Percentiles rank a stretch among this genome's conserved stretches.
These are phyloP conservation scores for Griposia aprilina DNA, from an alignment of 2,888 invertebrate species.

Conservation along the genomic window DNA sequence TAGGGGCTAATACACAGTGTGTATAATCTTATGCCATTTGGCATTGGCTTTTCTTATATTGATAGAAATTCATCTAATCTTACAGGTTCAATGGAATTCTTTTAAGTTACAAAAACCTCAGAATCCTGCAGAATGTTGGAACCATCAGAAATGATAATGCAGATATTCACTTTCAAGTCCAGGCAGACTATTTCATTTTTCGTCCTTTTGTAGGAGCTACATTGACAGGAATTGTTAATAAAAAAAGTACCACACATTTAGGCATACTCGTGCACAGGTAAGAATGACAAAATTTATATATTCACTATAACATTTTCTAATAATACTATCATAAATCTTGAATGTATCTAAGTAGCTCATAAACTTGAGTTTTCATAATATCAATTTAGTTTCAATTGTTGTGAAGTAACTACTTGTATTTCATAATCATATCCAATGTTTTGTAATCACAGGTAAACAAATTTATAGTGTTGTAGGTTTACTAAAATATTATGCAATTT, in stretches of 20 bases:
- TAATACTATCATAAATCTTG: background rate
- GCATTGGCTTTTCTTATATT: too few species aligned
- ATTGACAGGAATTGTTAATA: conserved; percentile 92
- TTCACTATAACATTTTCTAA: background rate
- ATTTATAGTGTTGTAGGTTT: background rate
- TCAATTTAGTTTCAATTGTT: background rate
- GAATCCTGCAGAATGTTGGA: conserved; percentile 90
- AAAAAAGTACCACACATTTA: conserved; percentile 92
- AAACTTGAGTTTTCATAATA: background rate
- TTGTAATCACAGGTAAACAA: conserved; percentile 25
- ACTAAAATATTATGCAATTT: conserved; percentile 18
- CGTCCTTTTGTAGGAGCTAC: conserved; percentile 91
- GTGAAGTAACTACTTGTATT: background rate
- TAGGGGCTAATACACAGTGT: too few species aligned
- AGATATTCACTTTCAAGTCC: conserved; percentile 92
- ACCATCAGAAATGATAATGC: conserved; percentile 91
- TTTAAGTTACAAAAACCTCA: conserved; percentile 92
- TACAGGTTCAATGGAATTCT: conserved; percentile 92
- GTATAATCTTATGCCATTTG: background rate
- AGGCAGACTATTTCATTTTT: conserved; percentile 92
- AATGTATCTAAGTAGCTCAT: background rate
- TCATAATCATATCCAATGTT: conserved; percentile 22
- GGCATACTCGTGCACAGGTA: conserved; percentile 92
- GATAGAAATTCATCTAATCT: conserved; percentile 54
- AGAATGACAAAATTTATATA: conserved; percentile 24